Evolutionary conservation across 2,113 vertebrate genomes (phyloP), one percentile per base, ranked within the genome.

Genomic region (Triplophysa dalaica): DNA sequence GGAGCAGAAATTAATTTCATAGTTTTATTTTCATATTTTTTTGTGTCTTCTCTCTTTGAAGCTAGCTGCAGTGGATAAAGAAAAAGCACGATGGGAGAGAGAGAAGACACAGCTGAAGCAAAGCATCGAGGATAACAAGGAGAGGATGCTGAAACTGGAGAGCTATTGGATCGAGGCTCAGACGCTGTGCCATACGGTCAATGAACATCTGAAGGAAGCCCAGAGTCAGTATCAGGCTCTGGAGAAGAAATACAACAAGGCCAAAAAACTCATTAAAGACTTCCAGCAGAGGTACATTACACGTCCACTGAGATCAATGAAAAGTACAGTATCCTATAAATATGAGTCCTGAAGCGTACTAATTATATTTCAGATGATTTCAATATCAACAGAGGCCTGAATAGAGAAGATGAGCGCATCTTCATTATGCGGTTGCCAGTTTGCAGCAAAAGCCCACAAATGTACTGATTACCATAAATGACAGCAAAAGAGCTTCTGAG

Each of bases 161-260:
- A 95, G 95, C 91, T 99, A 99, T 17, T 99, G 98, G 98, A 97
- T 98, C 74, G 98, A 99, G 89, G 97, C 98, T 0, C 98, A 99
- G 86, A 97, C 96, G 0, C 87, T 99, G 58, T 99, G 97, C 87
- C 98, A 99, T 87, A 98, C 95, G 0, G 96, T 99, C 83, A 99
- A 99, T 1, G 96, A 97, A 68, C 97, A 99, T 87, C 94, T 99
- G 86, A 99, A 98, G 89, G 98, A 99, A 87, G 97, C 97, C 0
- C 98, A 99, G 86, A 96, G 92, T 64, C 97, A 99, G 87, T 98
- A 99, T 87, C 96, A 98, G 89, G 85, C 95, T 70, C 90, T 99
- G 87, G 98, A 99, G 90, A 99, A 98, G 93, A 99, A 99, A 82
- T 99, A 99, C 84, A 99, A 98, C 92, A 99, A 99, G 88, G 98